Evolutionary conservation across 2,888 invertebrate genomes (phyloP), one percentile per base, ranked within the genome.

Genomic region (Pantelozetes paolii): DNA sequence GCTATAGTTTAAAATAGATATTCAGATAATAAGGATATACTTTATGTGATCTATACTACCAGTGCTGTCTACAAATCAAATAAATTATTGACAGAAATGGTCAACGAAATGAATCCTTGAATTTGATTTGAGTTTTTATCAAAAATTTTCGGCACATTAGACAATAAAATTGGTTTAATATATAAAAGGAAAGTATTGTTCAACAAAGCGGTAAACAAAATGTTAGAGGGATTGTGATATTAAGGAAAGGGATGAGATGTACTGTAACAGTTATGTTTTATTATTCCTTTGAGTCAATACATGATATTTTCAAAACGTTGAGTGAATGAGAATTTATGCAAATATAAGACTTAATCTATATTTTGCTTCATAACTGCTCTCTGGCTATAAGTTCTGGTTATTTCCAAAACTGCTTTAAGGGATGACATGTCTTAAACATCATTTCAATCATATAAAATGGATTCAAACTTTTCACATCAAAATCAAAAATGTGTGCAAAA

Each of bases 251-350:
- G 18, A 50, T n/a, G 5, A 18, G 11, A n/a, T 13, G 18, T 13
- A n/a, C 8, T n/a, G 18, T 13, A 50, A 13, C 9, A 50, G 18
- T 13, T 13, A n/a, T 50, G 50, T 5, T n/a, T 50, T n/a, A 50
- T 50, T 50, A 13, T 9, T 9, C 20, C 50, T 50, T 13, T 5
- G 18, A 50, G 15, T 50, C 50, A 50, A 50, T 50, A n/a, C 50
- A n/a, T 50, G 18, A 13, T 9, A 50, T 5, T 50, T 18, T 50
- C 5, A 50, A 13, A 50, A 5, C 6, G 8, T 5, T 50, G 50
- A 50, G 11, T 50, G 50, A 50, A 50, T 50, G 50, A 50, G 50
- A 50, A 50, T 50, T 50, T 50, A 50, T 50, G 50, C 50, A 50
- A 50, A 50, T 50, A 50, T 50, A 50, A 50, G n/a, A 50, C 50